Conservation (phyloP, 1,140 invertebrate genomes). For the Cotesia typhae region DNA sequence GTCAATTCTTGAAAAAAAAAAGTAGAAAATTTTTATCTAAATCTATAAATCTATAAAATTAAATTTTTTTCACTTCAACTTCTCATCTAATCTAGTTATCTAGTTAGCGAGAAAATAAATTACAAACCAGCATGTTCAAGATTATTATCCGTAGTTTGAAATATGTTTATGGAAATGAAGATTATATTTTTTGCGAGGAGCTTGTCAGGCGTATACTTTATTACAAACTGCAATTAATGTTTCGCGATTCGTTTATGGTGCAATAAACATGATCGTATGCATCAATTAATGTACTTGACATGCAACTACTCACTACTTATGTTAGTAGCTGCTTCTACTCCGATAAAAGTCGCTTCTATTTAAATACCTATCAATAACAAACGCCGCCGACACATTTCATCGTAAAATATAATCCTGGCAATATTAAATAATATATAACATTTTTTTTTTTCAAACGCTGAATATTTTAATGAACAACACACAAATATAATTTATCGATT, state of each 20-base stretch:
- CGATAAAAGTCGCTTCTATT: constrained; percentile 16
- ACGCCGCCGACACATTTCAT: background rate
- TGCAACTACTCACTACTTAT: background rate
- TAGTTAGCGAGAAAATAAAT: too few species aligned
- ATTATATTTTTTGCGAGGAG: background rate
- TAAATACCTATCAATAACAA: constrained; percentile 14
- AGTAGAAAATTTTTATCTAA: too few species aligned
- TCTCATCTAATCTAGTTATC: too few species aligned
- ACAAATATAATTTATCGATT: too few species aligned
- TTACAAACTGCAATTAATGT: constrained; percentile 37
- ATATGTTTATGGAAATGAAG: too few species aligned
- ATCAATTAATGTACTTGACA: constrained; percentile 37
- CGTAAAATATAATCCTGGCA: too few species aligned
- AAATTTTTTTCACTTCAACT: too few species aligned
- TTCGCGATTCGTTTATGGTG: constrained; percentile 37
- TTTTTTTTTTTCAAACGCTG: background rate
- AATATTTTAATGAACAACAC: background rate
- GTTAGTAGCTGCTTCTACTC: background rate
- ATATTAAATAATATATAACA: background rate
- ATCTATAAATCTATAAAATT: too few species aligned
- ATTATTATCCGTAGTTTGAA: too few species aligned
- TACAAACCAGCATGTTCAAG: too few species aligned
- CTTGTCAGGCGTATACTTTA: constrained; percentile 35
- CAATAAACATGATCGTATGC: constrained; percentile 39
- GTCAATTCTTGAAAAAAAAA: too few species aligned